Evolutionary conservation across 2,113 vertebrate genomes (phyloP).

Genomic region (Scolopax mira): DNA sequence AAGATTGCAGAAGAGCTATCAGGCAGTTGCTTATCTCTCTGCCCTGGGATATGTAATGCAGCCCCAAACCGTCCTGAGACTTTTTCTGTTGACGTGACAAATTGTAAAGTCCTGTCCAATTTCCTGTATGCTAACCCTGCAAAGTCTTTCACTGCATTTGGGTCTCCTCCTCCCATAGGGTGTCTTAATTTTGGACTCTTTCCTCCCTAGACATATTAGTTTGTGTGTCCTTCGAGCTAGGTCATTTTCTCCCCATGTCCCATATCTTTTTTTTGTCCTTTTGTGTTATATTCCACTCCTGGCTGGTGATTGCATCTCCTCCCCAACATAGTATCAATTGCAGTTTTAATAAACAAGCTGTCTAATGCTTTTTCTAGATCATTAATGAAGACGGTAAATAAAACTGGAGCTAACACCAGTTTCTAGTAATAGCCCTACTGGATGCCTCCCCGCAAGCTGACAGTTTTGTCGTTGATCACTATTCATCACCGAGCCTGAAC

Average conservation of each 20-base stretch:
- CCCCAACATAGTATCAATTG: background rate
- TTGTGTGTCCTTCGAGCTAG: background rate
- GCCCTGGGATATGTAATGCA: background rate
- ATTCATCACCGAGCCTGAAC: constrained; percentile 40
- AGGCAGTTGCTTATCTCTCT: constrained; percentile 9
- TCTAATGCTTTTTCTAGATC: constrained; percentile 49
- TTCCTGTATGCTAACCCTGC: constrained; percentile 19
- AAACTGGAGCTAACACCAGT: constrained; percentile 41
- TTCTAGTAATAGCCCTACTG: constrained; percentile 55
- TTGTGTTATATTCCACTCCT: constrained; percentile 8
- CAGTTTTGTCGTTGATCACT: constrained; percentile 52
- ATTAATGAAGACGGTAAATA: constrained; percentile 61
- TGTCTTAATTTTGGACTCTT: constrained; percentile 2
- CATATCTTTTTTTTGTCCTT: constrained; percentile 1
- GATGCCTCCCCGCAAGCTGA: constrained; percentile 45
- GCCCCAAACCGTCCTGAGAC: background rate
- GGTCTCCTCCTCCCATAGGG: background rate
- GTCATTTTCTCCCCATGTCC: background rate
- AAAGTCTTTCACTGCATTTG: constrained; percentile 20
- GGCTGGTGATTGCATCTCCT: constrained; percentile 12
- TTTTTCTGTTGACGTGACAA: background rate
- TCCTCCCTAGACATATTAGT: background rate
- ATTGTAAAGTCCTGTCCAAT: background rate
- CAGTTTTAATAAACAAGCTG: constrained; percentile 42
- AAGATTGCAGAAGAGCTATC: background rate